Evolutionary conservation across 1,140 invertebrate genomes (phyloP), one percentile per base, ranked within the genome.

Genomic region (Oscheius sp.): DNA sequence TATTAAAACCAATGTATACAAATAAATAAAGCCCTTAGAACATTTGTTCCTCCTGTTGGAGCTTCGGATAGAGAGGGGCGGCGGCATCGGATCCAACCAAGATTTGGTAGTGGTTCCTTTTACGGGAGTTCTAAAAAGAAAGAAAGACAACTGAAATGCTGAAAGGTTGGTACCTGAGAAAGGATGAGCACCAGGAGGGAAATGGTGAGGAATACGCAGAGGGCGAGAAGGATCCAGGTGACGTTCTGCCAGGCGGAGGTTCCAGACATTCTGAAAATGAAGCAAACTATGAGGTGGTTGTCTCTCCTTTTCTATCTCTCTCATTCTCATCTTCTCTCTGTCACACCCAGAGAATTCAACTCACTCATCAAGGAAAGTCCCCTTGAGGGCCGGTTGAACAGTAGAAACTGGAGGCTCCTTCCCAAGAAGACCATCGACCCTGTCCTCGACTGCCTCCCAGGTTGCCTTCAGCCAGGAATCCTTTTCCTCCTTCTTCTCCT

Each of bases 251-350:
- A 68, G 10, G 23, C 20, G 7, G 66, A 42, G n/a, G 38, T 64
- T 0, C 66, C 66, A 4, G 58, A 66, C n/a, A 68, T 15, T n/a
- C 66, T 68, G 46, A 52, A n/a, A 68, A 62, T 59, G 34, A 64
- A 20, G n/a, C 0, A 45, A 45, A 15, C 42, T 45, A 45, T 45
- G 18, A 45, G 23, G 15, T 45, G 18, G 42, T 18, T 45, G 15
- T 23, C 29, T 13, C 0, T 59, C 23, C 23, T 15, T 42, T 42
- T 42, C n/a, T 10, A 10, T 10, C 38, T n/a, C n/a, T n/a, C n/a
- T n/a, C n/a, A n/a, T n/a, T n/a, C n/a, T n/a, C n/a, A n/a, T n/a
- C n/a, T n/a, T n/a, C n/a, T n/a, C n/a, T n/a, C n/a, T n/a, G n/a
- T n/a, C n/a, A n/a, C n/a, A n/a, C n/a, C n/a, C 38, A 42, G 38